Percentiles rank a stretch among this genome's conserved stretches.
phyloP scores from a whole-genome alignment of 2,888 invertebrate species.

The Pristionchus japonicus region DNA sequence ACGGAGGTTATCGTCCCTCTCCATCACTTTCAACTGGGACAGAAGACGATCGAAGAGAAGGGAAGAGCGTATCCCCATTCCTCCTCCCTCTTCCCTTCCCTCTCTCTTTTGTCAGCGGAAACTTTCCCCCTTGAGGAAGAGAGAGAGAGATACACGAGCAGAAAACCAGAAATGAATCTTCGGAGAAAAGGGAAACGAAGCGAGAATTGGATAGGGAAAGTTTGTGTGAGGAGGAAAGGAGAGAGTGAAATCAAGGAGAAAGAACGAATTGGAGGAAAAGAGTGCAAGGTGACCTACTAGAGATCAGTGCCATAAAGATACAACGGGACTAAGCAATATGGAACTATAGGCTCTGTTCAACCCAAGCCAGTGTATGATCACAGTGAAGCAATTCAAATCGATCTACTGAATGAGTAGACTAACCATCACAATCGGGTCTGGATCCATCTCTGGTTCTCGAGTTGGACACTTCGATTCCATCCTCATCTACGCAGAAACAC shows the following conservation, averaged over 20 bases:
- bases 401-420: no score
- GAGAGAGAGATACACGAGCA: neutral
- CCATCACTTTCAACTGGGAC: slow-evolving; percentile 39
- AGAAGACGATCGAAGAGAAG: neutral
- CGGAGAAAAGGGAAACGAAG: slow-evolving; percentile 23
- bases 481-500: slow-evolving; percentile 77
- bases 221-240: neutral
- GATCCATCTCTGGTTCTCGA: slow-evolving; percentile 64
- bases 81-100: neutral
- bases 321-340: neutral
- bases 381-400: no score
- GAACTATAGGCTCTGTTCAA: no score
- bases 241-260: no score
- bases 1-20: neutral
- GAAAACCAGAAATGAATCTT: slow-evolving; percentile 26
- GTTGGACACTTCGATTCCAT: slow-evolving; percentile 73
- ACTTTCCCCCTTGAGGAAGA: slow-evolving; percentile 21
- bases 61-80: slow-evolving; percentile 30
- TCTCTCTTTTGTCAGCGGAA: neutral
- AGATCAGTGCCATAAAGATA: neutral
- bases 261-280: neutral
- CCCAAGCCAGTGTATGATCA: no score
- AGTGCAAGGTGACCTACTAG: slow-evolving; percentile 9
- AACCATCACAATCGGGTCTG: slow-evolving; percentile 72
- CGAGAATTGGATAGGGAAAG: slow-evolving; percentile 36